Evolutionary conservation across 2,888 invertebrate species (phyloP).

Genomic region (Pecten maximus): DNA sequence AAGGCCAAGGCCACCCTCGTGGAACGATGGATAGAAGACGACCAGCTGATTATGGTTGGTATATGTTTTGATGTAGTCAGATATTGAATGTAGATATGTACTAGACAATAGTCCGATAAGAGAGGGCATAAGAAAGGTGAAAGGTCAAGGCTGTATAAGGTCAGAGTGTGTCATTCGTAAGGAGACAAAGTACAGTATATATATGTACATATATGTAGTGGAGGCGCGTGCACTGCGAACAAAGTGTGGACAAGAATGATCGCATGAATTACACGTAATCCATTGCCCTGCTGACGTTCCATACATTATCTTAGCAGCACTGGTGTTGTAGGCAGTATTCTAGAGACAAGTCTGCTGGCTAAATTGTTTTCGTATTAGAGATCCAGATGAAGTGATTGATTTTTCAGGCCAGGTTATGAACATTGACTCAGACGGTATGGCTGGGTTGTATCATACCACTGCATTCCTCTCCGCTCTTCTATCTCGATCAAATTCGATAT

Average conservation of each 20-base stretch:
- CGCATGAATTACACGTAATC: too few relatives aligned
- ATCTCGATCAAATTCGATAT: neutral
- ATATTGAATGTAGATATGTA: neutral
- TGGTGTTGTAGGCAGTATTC: neutral
- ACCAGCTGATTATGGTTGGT: slow-evolving; percentile 51
- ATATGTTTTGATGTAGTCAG: neutral
- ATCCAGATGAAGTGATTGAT: neutral
- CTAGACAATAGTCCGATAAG: neutral
- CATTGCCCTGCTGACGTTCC: neutral
- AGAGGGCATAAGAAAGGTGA: neutral
- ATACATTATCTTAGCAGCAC: neutral
- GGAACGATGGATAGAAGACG: slow-evolving; percentile 46
- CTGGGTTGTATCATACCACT: neutral
- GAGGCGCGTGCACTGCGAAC: too few relatives aligned
- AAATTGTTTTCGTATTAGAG: neutral
- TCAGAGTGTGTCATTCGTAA: too few relatives aligned
- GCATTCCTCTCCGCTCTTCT: neutral
- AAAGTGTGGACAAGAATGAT: too few relatives aligned
- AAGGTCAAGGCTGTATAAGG: neutral
- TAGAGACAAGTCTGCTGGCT: neutral
- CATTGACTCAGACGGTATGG: neutral
- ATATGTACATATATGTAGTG: too few relatives aligned
- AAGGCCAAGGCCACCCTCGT: slow-evolving; percentile 51
- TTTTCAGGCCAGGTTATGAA: neutral
- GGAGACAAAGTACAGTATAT: too few relatives aligned